Percentiles rank a stretch among this genome's conserved stretches.
These are phyloP conservation scores for Mobula hypostoma DNA, from an alignment of 2,113 vertebrate species.

Conservation along the genomic window DNA sequence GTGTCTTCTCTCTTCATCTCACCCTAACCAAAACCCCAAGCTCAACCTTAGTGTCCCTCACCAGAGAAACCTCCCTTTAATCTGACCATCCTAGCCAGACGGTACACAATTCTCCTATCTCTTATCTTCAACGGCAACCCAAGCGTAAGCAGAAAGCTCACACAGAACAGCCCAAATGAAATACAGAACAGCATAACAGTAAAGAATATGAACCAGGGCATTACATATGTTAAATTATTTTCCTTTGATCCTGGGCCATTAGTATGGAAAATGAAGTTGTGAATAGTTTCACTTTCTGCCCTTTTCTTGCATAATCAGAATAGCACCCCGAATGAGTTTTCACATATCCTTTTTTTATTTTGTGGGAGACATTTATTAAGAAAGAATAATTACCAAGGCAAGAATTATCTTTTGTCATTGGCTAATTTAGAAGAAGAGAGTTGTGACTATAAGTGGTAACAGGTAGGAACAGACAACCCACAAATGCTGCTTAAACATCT, in stretches of 20 bases:
- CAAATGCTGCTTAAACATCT: neutral
- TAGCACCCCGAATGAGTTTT: neutral
- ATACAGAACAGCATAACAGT: no score
- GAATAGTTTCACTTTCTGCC: neutral
- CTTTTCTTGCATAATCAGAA: neutral
- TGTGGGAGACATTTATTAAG: no score
- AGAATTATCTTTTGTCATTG: neutral
- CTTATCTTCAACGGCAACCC: no score
- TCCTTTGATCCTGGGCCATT: neutral
- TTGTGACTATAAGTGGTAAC: neutral
- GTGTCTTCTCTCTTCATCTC: no score
- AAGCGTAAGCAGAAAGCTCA: no score
- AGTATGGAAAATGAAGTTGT: neutral
- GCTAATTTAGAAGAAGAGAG: neutral
- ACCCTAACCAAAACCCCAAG: no score
- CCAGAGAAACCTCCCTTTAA: no score
- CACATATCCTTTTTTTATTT: neutral
- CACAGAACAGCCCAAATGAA: no score
- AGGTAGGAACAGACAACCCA: neutral
- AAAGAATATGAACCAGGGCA: no score
- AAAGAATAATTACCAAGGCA: neutral
- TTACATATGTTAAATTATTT: neutral
- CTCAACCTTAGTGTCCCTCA: no score
- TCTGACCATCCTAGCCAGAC: no score
- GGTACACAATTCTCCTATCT: no score